A percentile compares a stretch with the other conserved stretches of the same genome.
These are phyloP conservation scores for Scortum barcoo DNA, from an alignment of 2,113 vertebrate species.

Conservation along the genomic window DNA sequence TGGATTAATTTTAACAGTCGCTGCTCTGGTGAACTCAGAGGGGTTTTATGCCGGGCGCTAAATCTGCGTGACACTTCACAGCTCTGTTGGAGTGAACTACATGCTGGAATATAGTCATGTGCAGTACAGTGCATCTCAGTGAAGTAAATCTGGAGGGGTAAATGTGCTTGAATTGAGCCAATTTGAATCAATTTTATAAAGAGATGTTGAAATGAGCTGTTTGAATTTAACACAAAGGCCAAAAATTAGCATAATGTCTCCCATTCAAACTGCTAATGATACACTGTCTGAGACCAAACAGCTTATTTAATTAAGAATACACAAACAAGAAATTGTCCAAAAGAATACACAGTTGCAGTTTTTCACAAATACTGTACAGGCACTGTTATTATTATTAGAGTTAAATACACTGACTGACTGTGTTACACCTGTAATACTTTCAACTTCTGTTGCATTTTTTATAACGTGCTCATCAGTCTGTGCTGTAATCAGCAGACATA, in stretches of 20 bases:
- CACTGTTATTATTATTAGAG: not conserved
- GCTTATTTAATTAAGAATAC: not conserved
- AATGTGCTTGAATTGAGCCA: slow-evolving; percentile 17
- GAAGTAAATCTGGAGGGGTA: slow-evolving; percentile 3
- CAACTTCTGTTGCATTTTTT: not conserved
- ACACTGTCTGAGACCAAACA: not conserved
- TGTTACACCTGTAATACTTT: not conserved
- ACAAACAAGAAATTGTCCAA: not conserved
- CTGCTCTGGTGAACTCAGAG: slow-evolving; percentile 21
- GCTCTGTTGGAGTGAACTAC: slow-evolving; percentile 24
- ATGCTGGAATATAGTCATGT: slow-evolving; percentile 12
- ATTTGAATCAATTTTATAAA: slow-evolving; percentile 3
- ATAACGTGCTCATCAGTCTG: not conserved
- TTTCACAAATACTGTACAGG: not conserved
- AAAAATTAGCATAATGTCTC: not conserved
- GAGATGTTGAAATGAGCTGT: slow-evolving; percentile 1
- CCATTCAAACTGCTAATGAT: not conserved
- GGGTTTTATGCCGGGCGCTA: slow-evolving; percentile 33
- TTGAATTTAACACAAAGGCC: slow-evolving; percentile 2
- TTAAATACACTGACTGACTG: not conserved
- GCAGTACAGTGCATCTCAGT: slow-evolving; percentile 5
- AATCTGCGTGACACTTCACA: slow-evolving; percentile 18
- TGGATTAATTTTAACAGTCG: slow-evolving; percentile 37
- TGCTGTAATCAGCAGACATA: not conserved
- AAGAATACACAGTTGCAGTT: not conserved